Conservation (phyloP, 2,797 vertebrate genomes). For the Darevskia mixta region DNA sequence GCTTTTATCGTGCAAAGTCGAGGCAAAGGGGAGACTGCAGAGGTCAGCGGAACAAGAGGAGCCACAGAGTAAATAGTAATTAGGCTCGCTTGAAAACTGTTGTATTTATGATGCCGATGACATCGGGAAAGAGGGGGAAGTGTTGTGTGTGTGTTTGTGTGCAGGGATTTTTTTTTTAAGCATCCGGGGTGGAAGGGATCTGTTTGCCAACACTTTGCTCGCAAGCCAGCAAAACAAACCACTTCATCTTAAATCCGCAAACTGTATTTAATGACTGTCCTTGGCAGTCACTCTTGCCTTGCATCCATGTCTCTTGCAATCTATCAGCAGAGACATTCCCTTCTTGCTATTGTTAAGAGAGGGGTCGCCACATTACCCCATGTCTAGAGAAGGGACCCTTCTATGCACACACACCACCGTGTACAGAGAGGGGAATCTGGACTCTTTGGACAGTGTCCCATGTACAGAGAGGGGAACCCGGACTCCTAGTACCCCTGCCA, state of each 20-base stretch:
- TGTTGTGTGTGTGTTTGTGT: too few species aligned
- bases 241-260: background rate
- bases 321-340: too few species aligned
- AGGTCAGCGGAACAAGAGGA: slow-evolving; percentile 13
- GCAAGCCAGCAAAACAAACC: background rate
- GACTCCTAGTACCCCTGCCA: too few species aligned
- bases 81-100: slow-evolving; percentile 17
- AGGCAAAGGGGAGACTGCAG: background rate
- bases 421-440: too few species aligned
- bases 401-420: too few species aligned
- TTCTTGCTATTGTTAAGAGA: too few species aligned
- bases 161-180: too few species aligned
- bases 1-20: background rate
- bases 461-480: too few species aligned
- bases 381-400: too few species aligned
- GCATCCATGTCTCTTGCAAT: background rate
- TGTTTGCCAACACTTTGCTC: background rate
- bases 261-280: background rate
- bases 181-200: background rate
- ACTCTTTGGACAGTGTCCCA: too few species aligned
- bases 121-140: background rate
- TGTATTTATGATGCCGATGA: background rate
- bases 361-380: too few species aligned
- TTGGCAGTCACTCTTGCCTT: background rate
- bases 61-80: background rate